These are phyloP conservation scores for Tonatia bakeri DNA, from an alignment of 2,113 vertebrate species.

Conservation along the genomic window DNA sequence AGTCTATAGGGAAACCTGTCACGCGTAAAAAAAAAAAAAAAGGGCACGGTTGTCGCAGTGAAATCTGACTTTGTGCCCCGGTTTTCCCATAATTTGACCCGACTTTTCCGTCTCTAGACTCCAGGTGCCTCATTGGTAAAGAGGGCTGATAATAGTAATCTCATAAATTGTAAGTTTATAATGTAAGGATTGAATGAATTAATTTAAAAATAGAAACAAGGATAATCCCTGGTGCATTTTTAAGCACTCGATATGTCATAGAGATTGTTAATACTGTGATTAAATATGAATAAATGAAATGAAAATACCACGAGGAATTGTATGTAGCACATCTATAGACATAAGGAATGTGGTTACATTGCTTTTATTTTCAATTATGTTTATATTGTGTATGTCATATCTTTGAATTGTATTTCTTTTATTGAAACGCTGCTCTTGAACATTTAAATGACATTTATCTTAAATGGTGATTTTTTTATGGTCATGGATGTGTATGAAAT, in stretches of 20 bases:
- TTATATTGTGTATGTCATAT: neutral
- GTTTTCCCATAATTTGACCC: neutral
- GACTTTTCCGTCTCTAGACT: neutral
- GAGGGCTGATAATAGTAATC: neutral
- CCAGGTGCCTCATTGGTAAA: neutral
- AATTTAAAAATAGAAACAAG: neutral
- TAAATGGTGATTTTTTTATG: neutral
- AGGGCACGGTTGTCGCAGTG: neutral
- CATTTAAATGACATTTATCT: neutral
- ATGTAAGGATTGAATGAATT: neutral
- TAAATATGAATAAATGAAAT: neutral
- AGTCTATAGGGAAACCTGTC: neutral
- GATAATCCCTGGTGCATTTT: neutral
- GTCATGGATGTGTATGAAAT: neutral
- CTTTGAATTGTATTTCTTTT: neutral
- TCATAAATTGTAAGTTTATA: neutral
- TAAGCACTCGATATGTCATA: neutral
- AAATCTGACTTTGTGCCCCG: neutral
- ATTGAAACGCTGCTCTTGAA: neutral
- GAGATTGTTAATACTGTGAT: neutral
- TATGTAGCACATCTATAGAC: neutral
- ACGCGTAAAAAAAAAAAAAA: too few species aligned
- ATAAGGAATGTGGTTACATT: neutral
- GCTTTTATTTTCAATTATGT: neutral
- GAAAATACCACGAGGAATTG: neutral